Base-by-base conservation (phyloP, 1,140 invertebrate species). In the Drosophila pruinosa region DNA sequence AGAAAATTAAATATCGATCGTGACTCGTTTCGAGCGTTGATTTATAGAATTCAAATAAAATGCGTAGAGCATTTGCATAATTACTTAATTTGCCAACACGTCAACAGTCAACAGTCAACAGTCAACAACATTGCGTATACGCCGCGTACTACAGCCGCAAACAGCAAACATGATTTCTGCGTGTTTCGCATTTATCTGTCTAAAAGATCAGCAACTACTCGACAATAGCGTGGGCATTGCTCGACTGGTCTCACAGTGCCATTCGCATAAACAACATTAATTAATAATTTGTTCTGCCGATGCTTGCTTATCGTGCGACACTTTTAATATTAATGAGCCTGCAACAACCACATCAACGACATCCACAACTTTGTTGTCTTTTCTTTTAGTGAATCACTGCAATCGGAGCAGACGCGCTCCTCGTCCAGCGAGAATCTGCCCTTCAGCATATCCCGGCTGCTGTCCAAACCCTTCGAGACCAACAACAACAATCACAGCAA, bases 371-470 rank as follows among this genome's bases (percentile, higher is more conserved):
- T 47, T 17, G 1, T 41, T 22, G 0, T 39, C 56, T 31, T 24
- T 17, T 2, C 26, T 15, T 4, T 22, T 8, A 91, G 91, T 53
- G 91, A 91, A 75, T 90, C 90, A 28, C 75, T 91, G 54, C 90
- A 90, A 72, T 91, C 86, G 67, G 91, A 91, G 19, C 93, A 93
- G 78, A 92, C 91, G 34, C 86, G 92, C 57, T 92, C 92, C 77
- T 93, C 92, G 72, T 91, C 92, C 86, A 93, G 93, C 77, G 93
- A 94, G 75, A 94, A 94, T 72, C 78, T 95, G 58, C 94, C 94
- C 31, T 95, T 95, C 89, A 95, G 94, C 88, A 95, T 95, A 93
- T 95, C 94, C n/a, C 92, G 94, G 81, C 91, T 95, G 68, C 91
- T 95, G 64, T 94, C 94, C 2, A 95, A 95, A 90, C 94, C 94